These are phyloP conservation scores for Pituophis catenifer DNA, from an alignment of 2,113 vertebrate species.

Conservation along the genomic window DNA sequence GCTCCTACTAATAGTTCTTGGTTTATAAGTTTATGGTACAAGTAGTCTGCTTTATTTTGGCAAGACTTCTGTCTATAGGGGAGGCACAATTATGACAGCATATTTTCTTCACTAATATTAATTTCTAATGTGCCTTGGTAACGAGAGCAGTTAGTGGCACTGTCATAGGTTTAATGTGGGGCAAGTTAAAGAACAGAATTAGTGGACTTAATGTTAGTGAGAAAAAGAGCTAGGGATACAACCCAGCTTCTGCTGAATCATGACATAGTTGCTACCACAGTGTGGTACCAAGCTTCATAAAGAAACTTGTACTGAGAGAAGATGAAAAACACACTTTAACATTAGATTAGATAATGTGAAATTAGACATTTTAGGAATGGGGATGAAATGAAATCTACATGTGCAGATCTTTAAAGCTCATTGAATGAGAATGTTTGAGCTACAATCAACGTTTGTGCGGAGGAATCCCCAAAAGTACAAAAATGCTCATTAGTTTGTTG, in stretches of 20 bases:
- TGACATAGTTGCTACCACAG: not conserved
- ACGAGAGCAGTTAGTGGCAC: not conserved
- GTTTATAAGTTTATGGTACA: not conserved
- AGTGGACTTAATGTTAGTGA: not conserved
- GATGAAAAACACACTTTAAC: not conserved
- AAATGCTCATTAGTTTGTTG: not conserved
- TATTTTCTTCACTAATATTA: not conserved
- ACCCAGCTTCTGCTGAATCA: not conserved
- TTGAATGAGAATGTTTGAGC: not conserved
- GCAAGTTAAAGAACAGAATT: not conserved
- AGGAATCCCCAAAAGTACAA: not conserved
- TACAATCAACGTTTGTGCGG: not conserved
- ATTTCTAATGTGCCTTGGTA: not conserved
- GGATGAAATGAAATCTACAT: not conserved
- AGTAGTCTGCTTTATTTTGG: not conserved
- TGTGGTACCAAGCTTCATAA: too few relatives aligned
- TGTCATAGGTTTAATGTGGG: not conserved
- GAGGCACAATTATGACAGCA: not conserved
- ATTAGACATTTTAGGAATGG: not conserved
- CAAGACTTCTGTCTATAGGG: not conserved
- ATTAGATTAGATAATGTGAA: not conserved
- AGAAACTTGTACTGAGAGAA: not conserved
- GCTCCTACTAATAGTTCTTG: not conserved
- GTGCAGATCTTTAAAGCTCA: not conserved
- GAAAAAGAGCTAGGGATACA: not conserved